Percentiles rank a stretch among this genome's conserved stretches.
phyloP scores from a whole-genome alignment of 2,797 vertebrate genomes.

The Uromys caudimaculatus region DNA sequence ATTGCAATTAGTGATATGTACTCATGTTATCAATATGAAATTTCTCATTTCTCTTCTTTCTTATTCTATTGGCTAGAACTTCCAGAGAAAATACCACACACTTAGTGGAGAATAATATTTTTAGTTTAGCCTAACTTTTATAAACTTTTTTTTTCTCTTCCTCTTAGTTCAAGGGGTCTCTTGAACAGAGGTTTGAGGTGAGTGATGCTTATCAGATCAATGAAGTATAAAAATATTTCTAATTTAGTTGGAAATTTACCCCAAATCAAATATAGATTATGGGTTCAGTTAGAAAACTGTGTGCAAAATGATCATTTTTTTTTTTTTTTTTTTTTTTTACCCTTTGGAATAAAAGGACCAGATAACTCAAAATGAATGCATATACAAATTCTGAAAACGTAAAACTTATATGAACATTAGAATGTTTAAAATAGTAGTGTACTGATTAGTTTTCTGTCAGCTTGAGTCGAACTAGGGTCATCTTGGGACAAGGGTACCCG shows the following conservation, averaged over 20 bases:
- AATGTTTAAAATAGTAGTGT: conserved; percentile 17
- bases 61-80: background rate
- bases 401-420: background rate
- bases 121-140: background rate
- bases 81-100: background rate
- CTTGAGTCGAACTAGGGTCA: background rate
- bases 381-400: background rate
- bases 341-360: background rate
- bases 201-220: conserved; percentile 19
- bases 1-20: background rate
- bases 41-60: background rate
- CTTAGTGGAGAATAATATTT: background rate
- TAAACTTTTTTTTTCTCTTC: background rate
- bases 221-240: background rate
- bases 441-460: background rate
- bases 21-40: background rate
- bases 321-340: background rate
- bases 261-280: background rate
- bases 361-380: background rate
- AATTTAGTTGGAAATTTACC: conserved; percentile 6
- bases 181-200: background rate
- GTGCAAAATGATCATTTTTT: background rate
- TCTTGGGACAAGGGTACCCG: background rate
- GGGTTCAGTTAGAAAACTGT: background rate
- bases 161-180: background rate